These are phyloP conservation scores for Hippocampus abdominalis DNA, from an alignment of 2,113 vertebrate genomes.

Conservation along the genomic window DNA sequence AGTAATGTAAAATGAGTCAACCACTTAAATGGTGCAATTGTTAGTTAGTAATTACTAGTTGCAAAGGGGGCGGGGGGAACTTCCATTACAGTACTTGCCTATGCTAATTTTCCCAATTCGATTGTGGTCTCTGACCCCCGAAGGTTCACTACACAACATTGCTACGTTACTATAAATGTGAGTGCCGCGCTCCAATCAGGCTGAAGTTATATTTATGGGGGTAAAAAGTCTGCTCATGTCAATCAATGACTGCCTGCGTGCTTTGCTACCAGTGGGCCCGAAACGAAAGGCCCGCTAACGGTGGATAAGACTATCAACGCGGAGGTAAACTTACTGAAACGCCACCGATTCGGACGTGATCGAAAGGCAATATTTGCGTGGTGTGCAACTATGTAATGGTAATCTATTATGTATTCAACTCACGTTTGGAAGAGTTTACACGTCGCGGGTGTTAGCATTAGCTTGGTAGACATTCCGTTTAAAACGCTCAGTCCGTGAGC, in stretches of 20 bases:
- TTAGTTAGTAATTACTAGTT: no score
- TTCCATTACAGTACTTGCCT: no score
- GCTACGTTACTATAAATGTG: background rate
- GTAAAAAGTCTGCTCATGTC: background rate
- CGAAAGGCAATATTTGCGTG: no score
- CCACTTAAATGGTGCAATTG: no score
- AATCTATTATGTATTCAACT: no score
- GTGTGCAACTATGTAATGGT: no score
- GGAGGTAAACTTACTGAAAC: background rate
- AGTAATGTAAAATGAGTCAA: no score
- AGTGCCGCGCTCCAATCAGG: background rate
- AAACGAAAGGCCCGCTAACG: slow-evolving; percentile 1
- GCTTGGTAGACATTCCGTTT: background rate
- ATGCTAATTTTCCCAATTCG: no score
- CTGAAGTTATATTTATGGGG: background rate
- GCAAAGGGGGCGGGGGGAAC: no score
- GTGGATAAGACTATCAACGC: no score
- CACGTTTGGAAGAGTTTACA: background rate
- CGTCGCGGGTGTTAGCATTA: background rate
- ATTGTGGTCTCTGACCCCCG: no score
- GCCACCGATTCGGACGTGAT: no score
- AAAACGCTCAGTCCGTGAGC: background rate
- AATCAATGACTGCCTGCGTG: background rate
- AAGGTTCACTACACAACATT: background rate
- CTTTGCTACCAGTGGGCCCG: background rate